Percentiles rank a stretch among this genome's conserved stretches.
These are phyloP conservation scores for Lottia scabra DNA, from an alignment of 2,888 invertebrate species.

Conservation along the genomic window DNA sequence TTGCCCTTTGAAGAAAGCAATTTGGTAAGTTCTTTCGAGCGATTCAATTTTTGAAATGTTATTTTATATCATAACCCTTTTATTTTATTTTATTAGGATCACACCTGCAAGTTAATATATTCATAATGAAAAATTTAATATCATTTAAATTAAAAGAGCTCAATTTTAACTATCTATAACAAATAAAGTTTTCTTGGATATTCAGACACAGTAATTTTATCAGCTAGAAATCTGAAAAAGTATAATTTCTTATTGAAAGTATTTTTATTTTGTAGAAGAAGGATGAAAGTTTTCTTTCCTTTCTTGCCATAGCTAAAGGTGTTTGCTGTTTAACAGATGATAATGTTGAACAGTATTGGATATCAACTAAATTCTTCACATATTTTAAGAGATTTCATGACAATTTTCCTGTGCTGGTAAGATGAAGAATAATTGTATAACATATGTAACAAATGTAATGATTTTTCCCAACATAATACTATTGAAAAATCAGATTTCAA, in stretches of 20 bases:
- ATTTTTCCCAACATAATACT: too few species aligned
- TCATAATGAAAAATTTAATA: too few species aligned
- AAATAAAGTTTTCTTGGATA: too few species aligned
- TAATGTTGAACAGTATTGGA: conserved; percentile 86
- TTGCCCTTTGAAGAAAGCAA: conserved; percentile 72
- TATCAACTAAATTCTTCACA: conserved; percentile 81
- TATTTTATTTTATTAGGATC: background rate
- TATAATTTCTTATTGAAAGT: too few species aligned
- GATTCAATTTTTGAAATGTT: background rate
- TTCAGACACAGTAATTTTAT: background rate
- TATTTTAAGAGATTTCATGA: conserved; percentile 77
- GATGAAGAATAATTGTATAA: too few species aligned
- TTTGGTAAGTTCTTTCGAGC: conserved; percentile 65
- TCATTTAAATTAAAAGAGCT: too few species aligned
- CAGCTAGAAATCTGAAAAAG: too few species aligned
- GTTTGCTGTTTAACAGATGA: conserved; percentile 80
- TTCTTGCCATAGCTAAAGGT: conserved; percentile 77
- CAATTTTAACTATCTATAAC: too few species aligned
- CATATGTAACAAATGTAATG: too few species aligned
- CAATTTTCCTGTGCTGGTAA: conserved; percentile 16
- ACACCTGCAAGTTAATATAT: too few species aligned
- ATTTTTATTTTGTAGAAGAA: conserved; percentile 15
- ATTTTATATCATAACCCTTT: too few species aligned
- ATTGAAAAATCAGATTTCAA: too few species aligned
- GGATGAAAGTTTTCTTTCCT: conserved; percentile 40